Percentiles rank a stretch among this genome's conserved stretches.
Conservation (phyloP, 2,888 invertebrate genomes). For the Habroteleia sp. region DNA sequence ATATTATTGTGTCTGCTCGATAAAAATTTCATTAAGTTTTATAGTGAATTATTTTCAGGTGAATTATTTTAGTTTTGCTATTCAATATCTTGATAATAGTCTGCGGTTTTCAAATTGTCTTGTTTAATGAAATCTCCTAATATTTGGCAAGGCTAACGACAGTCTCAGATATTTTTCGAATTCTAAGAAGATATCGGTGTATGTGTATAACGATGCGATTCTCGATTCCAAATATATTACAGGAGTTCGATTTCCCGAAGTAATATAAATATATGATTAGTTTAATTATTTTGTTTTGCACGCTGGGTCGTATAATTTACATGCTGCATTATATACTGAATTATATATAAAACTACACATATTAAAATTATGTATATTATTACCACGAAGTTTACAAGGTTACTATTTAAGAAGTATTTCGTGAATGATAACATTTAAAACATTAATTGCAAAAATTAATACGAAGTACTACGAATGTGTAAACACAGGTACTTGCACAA, state of each 20-base stretch:
- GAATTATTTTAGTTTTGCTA: no score
- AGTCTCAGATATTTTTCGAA: slow-evolving; percentile 27
- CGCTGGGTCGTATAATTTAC: no score
- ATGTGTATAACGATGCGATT: slow-evolving; percentile 29
- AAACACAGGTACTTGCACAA: slow-evolving; percentile 6
- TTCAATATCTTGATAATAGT: no score
- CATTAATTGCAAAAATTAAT: slow-evolving; percentile 6
- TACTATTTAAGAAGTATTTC: no score
- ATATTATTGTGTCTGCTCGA: no score
- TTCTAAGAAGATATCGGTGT: slow-evolving; percentile 25
- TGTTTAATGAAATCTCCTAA: slow-evolving; percentile 3
- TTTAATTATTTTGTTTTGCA: slow-evolving; percentile 39
- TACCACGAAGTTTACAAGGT: no score
- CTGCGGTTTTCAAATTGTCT: no score
- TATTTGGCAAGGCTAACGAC: slow-evolving; percentile 20
- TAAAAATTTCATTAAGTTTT: no score
- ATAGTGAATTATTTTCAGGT: no score
- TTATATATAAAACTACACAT: no score
- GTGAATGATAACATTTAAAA: neutral
- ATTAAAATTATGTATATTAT: neutral
- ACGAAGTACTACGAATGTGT: neutral
- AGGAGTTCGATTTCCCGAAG: slow-evolving; percentile 32
- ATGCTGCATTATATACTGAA: no score
- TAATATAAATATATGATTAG: slow-evolving; percentile 50
- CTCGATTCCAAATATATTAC: slow-evolving; percentile 33